phyloP scores from a whole-genome alignment of 2,888 invertebrate genomes.

The Isoperla grammatica region DNA sequence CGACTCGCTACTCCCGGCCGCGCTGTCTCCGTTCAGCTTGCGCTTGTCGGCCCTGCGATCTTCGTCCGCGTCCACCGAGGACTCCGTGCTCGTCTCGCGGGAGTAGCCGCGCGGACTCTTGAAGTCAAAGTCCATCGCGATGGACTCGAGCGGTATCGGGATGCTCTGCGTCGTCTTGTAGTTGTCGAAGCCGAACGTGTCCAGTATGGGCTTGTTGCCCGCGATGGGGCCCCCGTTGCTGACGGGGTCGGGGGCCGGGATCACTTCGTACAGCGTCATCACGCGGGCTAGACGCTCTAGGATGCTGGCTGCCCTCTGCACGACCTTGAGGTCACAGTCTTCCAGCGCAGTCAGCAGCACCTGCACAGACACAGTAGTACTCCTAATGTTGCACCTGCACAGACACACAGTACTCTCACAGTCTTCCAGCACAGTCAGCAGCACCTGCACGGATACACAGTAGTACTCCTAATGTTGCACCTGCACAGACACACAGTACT shows the following conservation, averaged over 20 bases:
- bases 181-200: background rate
- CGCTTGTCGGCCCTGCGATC: background rate
- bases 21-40: background rate
- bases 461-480: too few relatives aligned
- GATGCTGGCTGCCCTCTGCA: conserved; percentile 54
- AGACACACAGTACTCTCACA: conserved; percentile 12
- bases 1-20: background rate
- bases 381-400: background rate
- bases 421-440: conserved; percentile 21
- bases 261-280: conserved; percentile 18
- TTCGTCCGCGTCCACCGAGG: background rate
- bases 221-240: background rate
- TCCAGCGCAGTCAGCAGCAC: conserved; percentile 60
- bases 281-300: conserved; percentile 37
- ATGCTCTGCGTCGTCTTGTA: background rate
- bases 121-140: too few relatives aligned
- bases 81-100: background rate
- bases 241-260: background rate
- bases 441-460: too few relatives aligned
- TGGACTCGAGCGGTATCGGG: too few relatives aligned
- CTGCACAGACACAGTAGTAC: conserved; percentile 35
- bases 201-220: background rate
- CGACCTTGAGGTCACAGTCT: conserved; percentile 66
- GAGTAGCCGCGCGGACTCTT: too few relatives aligned
- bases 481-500: too few relatives aligned